These are phyloP conservation scores for Caracal caracal DNA, from an alignment of 2,113 vertebrate species.

Conservation along the genomic window DNA sequence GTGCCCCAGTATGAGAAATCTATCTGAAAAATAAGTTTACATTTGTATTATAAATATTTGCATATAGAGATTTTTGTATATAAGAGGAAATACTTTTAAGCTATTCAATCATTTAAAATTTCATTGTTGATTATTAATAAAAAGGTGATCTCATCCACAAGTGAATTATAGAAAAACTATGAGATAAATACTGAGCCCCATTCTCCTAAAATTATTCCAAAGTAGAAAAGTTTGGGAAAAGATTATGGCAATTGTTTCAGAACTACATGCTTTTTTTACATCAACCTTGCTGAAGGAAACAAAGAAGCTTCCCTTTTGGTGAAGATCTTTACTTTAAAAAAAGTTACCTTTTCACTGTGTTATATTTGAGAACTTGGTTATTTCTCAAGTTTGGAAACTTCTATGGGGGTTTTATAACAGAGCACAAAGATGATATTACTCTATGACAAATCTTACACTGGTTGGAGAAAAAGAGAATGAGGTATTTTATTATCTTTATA, in stretches of 20 bases:
- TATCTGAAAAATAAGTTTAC: slow-evolving; percentile 5
- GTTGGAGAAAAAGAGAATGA: background rate
- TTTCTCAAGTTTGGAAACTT: background rate
- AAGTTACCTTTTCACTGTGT: background rate
- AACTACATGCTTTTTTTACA: background rate
- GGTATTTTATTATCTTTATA: background rate
- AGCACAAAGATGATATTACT: background rate
- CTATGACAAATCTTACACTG: background rate
- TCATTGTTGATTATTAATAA: slow-evolving; percentile 1
- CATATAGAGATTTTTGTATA: background rate
- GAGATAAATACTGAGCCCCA: background rate
- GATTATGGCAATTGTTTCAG: background rate
- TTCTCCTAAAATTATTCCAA: slow-evolving; percentile 35
- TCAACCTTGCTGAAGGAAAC: slow-evolving; percentile 28
- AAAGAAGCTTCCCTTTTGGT: background rate
- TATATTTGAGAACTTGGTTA: background rate
- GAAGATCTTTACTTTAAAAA: slow-evolving; percentile 27
- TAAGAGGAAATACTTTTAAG: background rate
- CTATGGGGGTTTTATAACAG: background rate
- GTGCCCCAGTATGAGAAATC: background rate
- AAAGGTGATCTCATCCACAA: background rate
- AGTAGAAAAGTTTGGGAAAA: background rate
- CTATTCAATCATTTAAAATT: slow-evolving; percentile 36
- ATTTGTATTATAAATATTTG: slow-evolving; percentile 12
- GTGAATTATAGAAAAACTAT: background rate